Evolutionary conservation across 2,113 vertebrate species (phyloP).

Genomic region (Rhinopomastus cyanomelas): DNA sequence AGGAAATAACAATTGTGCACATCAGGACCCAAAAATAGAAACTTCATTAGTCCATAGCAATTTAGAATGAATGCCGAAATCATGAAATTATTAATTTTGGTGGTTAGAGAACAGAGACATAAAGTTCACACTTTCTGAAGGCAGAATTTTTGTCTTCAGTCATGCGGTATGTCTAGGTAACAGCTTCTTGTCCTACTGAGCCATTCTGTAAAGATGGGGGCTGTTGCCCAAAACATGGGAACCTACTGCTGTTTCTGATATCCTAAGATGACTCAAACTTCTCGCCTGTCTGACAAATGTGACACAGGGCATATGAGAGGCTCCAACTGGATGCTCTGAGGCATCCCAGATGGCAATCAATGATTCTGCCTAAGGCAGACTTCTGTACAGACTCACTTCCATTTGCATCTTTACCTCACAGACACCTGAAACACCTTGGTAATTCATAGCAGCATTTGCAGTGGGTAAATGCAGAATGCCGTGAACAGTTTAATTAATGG

Average conservation of each 20-base stretch:
- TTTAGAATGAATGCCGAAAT: conserved; percentile 44
- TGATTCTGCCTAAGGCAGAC: not conserved
- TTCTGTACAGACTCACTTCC: not conserved
- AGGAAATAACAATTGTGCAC: conserved; percentile 38
- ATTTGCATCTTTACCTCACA: not conserved
- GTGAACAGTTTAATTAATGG: not conserved
- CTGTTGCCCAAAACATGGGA: not conserved
- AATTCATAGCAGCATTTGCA: not conserved
- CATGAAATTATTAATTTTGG: conserved; percentile 20
- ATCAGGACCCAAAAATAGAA: conserved; percentile 52
- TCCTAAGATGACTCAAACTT: not conserved
- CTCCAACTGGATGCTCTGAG: conserved; percentile 6
- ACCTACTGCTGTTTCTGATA: not conserved
- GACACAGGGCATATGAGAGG: not conserved
- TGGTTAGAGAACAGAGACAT: conserved; percentile 5
- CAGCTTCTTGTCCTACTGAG: not conserved
- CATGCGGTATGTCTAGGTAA: accelerated
- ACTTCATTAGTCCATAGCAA: conserved; percentile 31
- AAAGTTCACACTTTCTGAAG: not conserved
- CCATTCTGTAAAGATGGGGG: not conserved
- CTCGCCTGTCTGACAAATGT: not conserved
- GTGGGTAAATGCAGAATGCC: not conserved
- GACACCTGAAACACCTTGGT: conserved; percentile 2
- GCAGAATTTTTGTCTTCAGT: not conserved
- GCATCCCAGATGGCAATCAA: not conserved